Base-by-base conservation (phyloP, 2,113 vertebrate genomes). In the Stigmatopora argus region DNA sequence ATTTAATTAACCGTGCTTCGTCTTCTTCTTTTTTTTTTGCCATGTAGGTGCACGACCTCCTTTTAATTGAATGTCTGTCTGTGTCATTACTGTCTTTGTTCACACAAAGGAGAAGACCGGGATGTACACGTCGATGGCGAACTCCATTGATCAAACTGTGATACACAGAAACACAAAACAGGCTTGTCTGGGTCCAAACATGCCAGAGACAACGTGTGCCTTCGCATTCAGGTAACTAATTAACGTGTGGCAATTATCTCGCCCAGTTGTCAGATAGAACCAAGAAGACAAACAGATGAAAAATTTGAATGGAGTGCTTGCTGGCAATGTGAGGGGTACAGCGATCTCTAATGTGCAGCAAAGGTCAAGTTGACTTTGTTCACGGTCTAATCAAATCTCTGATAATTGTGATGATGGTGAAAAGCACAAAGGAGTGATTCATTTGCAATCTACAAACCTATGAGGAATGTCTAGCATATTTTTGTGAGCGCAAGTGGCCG, bases 31-130 rank as follows among this genome's bases (percentile, higher is more conserved):
- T 73, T 7, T 48, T 41, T 41, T 6, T 72, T 45, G 65, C 67
- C 45, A 19, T 71, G 81, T 75, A 79, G 71, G 81, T 83, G 84
- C 77, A 53, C 3, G 73, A 71, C 77, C 80, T 83, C 62, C 61
- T 78, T 41, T 81, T 86, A 85, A 85, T 84, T 85, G 78, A 87
- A 78, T 75, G 79, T 64, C 81, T 80, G 77, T 85, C 78, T 69
- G 69, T 48, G 71, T 89, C 87, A 89, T 88, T 88, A 83, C 74
- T 83, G 73, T 77, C 74, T 83, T 79, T 82, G 66, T 86, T 72
- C 71, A 60, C 55, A 0, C 56, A 35, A 63, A 64, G 65, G 61
- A 72, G 69, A 77, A 57, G 62, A 70, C 64, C 48, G 64, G 60
- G 59, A 73, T 61, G 55, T 46, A 26, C 41, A 49, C 45, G 31